These are phyloP conservation scores for Agrotis exclamationis DNA, from an alignment of 2,888 invertebrate species.

Conservation along the genomic window DNA sequence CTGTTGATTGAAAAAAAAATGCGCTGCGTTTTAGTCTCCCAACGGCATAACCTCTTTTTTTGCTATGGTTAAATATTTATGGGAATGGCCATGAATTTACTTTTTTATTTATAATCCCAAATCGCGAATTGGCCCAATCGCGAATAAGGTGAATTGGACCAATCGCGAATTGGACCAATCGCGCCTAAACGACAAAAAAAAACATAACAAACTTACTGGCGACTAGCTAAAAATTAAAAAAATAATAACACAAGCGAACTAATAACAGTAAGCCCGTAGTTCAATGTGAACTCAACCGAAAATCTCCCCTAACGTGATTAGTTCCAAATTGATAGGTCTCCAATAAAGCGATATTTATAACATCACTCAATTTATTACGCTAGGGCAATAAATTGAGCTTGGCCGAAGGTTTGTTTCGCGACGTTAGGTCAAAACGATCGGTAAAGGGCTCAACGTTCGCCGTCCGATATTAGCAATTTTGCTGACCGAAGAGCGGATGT, in stretches of 20 bases:
- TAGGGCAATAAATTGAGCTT: conserved; percentile 45
- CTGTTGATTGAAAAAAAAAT: conserved; percentile 10
- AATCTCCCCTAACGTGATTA: conserved; percentile 31
- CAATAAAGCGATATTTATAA: conserved; percentile 45
- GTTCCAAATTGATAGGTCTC: conserved; percentile 41
- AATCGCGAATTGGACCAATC: too few species aligned
- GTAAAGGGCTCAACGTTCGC: conserved; percentile 12
- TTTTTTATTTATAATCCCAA: too few species aligned
- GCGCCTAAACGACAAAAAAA: too few species aligned
- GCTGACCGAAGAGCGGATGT: conserved; percentile 12
- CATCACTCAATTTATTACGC: conserved; percentile 46
- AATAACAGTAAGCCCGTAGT: background rate
- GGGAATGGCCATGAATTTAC: background rate
- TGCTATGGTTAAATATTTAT: background rate
- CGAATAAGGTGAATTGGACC: too few species aligned
- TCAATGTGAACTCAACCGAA: conserved; percentile 32
- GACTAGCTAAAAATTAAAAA: background rate
- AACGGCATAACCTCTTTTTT: background rate
- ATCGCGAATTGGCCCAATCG: too few species aligned
- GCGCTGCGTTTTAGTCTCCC: conserved; percentile 9
- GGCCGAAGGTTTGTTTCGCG: conserved; percentile 46
- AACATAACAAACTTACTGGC: background rate
- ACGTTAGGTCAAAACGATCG: conserved; percentile 46
- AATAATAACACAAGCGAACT: conserved; percentile 1
- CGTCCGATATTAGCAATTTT: conserved; percentile 38